Base-by-base conservation (phyloP, 2,888 invertebrate genomes). In the Furcula furcula region DNA sequence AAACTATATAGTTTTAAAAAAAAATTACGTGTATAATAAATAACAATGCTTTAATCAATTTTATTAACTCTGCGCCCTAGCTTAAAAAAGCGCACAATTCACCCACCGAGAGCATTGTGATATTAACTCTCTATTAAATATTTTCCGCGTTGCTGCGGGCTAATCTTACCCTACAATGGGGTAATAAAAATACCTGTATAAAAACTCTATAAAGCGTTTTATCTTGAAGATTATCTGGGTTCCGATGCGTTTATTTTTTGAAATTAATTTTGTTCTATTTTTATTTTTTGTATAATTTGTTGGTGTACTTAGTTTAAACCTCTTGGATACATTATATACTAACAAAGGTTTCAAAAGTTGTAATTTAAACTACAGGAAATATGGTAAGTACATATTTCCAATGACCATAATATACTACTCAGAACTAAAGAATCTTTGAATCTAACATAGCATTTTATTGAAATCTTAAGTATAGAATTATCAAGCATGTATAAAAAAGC, bases 61-160 rank as follows among this genome's bases (percentile, higher is more conserved):
- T 62, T 58, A 65, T 65, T 63, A 61, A 70, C 59, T 57, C 39
- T 36, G 52, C 36, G 41, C 50, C 46, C 47, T 49, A 46, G 40
- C 40, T 45, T 48, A 65, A 72, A n/a, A 72, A 70, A 65, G 54
- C 55, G 53, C 50, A 63, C 52, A 65, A 63, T 58, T 60, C 46
- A 41, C 49, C 53, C 48, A 61, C 50, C 49, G 48, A 46, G 38
- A 55, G 57, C 55, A 72, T 74, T 76, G 70, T 76, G 56, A 58
- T 70, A 73, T 76, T 71, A 77, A 74, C 63, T 71, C 75, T 74
- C 72, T 78, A 80, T 85, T 80, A 76, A 75, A 80, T 77, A 74
- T 77, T 77, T 82, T 82, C 69, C 76, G 70, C 76, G 60, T 76
- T 66, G 72, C 73, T 79, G 76, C 72, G 65, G 71, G 70, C 69